Evolutionary conservation across 2,113 vertebrate species (phyloP).

Genomic region (Ciconia stormi): DNA sequence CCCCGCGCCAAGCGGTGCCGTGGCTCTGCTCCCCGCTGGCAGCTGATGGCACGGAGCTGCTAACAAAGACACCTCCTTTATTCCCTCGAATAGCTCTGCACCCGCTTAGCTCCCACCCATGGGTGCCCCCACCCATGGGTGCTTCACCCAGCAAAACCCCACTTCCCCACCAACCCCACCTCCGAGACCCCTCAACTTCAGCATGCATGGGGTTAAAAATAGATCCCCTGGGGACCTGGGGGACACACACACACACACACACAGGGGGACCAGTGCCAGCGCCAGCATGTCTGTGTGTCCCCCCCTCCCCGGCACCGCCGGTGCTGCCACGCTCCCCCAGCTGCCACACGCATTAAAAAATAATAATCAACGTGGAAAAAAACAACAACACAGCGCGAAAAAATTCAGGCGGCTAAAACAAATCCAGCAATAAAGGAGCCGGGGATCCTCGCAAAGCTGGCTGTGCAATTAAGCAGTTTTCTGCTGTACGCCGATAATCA

Average conservation of each 20-base stretch:
- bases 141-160: background rate
- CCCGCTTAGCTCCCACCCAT: background rate
- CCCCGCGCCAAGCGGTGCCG: background rate
- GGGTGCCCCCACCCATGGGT: background rate
- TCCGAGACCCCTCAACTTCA: background rate
- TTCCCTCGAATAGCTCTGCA: background rate
- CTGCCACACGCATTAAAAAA: conserved; percentile 70
- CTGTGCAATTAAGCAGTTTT: conserved; percentile 84
- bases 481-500: conserved; percentile 83
- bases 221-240: background rate
- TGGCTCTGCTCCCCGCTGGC: background rate
- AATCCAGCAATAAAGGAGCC: conserved; percentile 75
- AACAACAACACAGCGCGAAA: conserved; percentile 67
- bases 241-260: background rate
- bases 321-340: conserved; percentile 46
- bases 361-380: conserved; percentile 45
- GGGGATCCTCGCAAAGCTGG: conserved; percentile 69
- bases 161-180: background rate
- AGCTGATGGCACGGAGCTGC: background rate
- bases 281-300: background rate
- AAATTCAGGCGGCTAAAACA: conserved; percentile 74
- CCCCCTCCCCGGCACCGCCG: background rate
- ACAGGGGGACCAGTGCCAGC: background rate
- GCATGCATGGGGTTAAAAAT: background rate
- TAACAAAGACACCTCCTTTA: background rate